Base-by-base conservation (phyloP, 2,113 vertebrate species). In the Protobothrops mucrosquamatus region DNA sequence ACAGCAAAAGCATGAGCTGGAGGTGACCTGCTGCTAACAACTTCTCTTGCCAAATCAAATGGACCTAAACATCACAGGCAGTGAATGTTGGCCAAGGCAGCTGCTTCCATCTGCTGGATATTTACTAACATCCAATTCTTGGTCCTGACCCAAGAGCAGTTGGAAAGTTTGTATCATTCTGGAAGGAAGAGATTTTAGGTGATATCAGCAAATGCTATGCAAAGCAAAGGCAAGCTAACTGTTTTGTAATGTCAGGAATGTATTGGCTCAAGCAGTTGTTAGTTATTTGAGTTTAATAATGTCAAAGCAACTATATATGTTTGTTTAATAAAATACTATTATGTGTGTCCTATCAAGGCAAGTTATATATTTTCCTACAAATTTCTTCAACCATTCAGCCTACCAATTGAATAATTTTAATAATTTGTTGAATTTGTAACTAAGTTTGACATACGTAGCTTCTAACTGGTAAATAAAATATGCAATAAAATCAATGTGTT, bases 401-500 rank as follows among this genome's bases (percentile, higher is more conserved):
- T 18, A 26, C 55, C 94, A 61, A 93, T 89, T 91, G 29, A 88
- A n/a, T 51, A 0, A 1, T 3, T 54, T 94, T 69, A 93, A 91
- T 93, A 61, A 61, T 93, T 85, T 52, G 24, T 92, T 43, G 34
- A 85, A 93, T 90, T 48, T 61, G 26, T 87, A 92, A 93, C 64
- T 26, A 91, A 89, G 10, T 43, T 92, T 54, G 93, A 6, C 88
- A 94, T 92, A 89, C 95, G 43, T 92, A 85, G 4, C 34, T 89
- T 96, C 39, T 94, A 85, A 93, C 92, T 91, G 93, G 46, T 93
- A 93, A 93, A 87, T 88, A 34, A n/a, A 61, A 8, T 88, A 54
- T 93, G 94, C 91, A 88, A 26, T 87, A 43, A 91, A 94, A 34
- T 56, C 74, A 18, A 4, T 93, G 48, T 9, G 81, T 87, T 56